A percentile compares a stretch with the other conserved stretches of the same genome.
These are phyloP conservation scores for Rhagonycha fulva DNA, from an alignment of 2,888 invertebrate genomes.

Conservation along the genomic window DNA sequence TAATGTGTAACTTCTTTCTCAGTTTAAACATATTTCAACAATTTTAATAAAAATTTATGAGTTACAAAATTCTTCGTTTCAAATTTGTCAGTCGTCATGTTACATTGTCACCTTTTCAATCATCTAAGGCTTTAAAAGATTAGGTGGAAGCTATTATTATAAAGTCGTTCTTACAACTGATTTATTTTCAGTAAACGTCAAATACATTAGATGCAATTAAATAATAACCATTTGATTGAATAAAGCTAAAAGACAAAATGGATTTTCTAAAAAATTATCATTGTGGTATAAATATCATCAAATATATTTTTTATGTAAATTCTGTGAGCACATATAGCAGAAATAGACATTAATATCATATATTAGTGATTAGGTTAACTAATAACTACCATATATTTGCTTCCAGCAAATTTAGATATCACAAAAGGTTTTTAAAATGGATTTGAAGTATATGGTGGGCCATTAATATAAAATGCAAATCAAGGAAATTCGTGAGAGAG, in stretches of 20 bases:
- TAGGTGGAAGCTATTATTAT: background rate
- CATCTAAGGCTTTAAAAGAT: slow-evolving; percentile 8
- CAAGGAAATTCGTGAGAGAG: slow-evolving; percentile 32
- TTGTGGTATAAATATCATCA: background rate
- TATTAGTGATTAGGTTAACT: background rate
- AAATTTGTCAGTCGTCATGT: slow-evolving; percentile 12
- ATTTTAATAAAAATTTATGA: slow-evolving; percentile 17
- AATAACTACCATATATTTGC: slow-evolving; percentile 1
- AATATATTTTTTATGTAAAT: background rate
- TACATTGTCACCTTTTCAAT: slow-evolving; percentile 17
- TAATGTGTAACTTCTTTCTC: background rate
- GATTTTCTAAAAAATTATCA: background rate
- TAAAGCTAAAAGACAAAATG: background rate
- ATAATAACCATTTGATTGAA: background rate
- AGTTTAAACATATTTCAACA: slow-evolving; percentile 1
- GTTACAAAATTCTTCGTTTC: slow-evolving; percentile 1
- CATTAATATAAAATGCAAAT: slow-evolving; percentile 41
- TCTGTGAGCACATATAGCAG: background rate
- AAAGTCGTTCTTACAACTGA: background rate
- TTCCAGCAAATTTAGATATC: slow-evolving; percentile 19
- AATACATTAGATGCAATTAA: background rate
- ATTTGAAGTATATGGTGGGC: slow-evolving; percentile 37
- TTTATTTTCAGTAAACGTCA: background rate
- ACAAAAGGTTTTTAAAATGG: slow-evolving; percentile 30
- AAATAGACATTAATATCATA: background rate